Conservation (phyloP, 2,797 vertebrate species). For the Cirrhinus mrigala region DNA sequence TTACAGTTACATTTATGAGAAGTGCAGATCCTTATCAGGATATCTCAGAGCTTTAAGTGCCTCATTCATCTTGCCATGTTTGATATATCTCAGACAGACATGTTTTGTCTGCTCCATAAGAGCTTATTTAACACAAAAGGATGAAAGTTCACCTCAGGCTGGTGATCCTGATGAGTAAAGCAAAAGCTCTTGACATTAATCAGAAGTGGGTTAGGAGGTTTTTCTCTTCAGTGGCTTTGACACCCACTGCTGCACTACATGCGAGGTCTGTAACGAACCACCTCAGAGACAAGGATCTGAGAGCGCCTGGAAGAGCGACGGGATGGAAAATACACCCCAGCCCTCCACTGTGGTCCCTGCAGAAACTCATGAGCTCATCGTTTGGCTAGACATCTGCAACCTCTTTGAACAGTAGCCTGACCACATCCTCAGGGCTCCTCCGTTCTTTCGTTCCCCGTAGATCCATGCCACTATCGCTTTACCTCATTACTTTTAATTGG, state of each 20-base stretch:
- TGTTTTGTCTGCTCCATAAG: background rate
- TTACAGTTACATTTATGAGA: background rate
- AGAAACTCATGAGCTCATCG: slow-evolving; percentile 78
- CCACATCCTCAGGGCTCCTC: slow-evolving; percentile 41
- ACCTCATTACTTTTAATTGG: background rate
- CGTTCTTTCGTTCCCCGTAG: slow-evolving; percentile 59
- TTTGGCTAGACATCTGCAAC: slow-evolving; percentile 73
- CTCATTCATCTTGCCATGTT: background rate
- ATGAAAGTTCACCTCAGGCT: slow-evolving; percentile 3
- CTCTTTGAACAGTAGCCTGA: slow-evolving; percentile 64
- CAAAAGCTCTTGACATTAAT: slow-evolving; percentile 24
- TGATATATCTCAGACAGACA: background rate
- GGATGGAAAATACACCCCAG: slow-evolving; percentile 66
- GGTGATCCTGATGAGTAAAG: background rate
- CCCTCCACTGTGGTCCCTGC: slow-evolving; percentile 55
- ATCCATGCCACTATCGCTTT: slow-evolving; percentile 47
- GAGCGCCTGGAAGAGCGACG: slow-evolving; percentile 5
- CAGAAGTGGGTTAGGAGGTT: background rate
- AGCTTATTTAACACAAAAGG: background rate
- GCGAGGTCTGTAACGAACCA: slow-evolving; percentile 13
- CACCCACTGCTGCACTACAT: background rate
- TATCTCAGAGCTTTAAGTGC: background rate
- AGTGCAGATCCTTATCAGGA: background rate
- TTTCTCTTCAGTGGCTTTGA: slow-evolving; percentile 23
- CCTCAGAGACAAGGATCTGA: slow-evolving; percentile 31